These are phyloP conservation scores for Eumacrocentrus americanus DNA, from an alignment of 2,888 invertebrate genomes.

Conservation along the genomic window DNA sequence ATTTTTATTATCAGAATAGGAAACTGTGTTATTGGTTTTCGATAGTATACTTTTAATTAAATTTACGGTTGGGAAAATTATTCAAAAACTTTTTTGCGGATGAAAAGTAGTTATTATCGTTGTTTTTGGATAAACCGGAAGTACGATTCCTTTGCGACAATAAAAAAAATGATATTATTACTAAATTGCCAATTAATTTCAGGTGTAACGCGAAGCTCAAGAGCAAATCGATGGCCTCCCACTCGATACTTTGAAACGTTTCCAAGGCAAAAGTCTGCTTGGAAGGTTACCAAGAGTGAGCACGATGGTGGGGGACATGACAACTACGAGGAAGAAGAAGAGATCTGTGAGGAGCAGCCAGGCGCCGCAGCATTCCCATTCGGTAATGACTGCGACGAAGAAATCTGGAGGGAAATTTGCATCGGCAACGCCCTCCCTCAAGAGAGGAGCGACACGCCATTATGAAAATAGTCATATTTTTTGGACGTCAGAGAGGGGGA, in stretches of 20 bases:
- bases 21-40: too few species aligned
- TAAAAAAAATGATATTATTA: background rate
- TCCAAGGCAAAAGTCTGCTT: constrained; percentile 28
- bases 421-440: constrained; percentile 22
- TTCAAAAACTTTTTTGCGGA: too few species aligned
- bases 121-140: background rate
- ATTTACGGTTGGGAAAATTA: too few species aligned
- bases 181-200: constrained; percentile 14
- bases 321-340: background rate
- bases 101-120: too few species aligned
- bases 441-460: background rate
- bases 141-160: background rate
- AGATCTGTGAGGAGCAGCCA: constrained; percentile 11
- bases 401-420: constrained; percentile 29
- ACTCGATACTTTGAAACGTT: constrained; percentile 21
- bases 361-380: constrained; percentile 13
- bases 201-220: background rate
- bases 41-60: too few species aligned
- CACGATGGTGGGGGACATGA: background rate
- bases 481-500: background rate
- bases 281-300: constrained; percentile 29
- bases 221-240: constrained; percentile 24
- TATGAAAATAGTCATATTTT: constrained; percentile 23
- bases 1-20: too few species aligned
- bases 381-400: constrained; percentile 17